Evolutionary conservation across 2,888 invertebrate species (phyloP).

Genomic region (Helicoverpa assulta): DNA sequence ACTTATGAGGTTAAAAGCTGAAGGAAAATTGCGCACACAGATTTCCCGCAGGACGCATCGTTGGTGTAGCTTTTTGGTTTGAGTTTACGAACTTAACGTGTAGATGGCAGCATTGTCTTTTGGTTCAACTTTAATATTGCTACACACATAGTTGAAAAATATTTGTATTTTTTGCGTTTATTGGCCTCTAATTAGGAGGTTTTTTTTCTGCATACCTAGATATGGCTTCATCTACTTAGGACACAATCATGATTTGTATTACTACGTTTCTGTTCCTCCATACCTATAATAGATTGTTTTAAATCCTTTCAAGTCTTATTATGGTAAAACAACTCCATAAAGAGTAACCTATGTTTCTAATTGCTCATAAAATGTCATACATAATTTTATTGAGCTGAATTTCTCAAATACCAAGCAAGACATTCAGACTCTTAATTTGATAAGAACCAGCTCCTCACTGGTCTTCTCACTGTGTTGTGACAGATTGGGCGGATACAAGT

Average conservation of each 20-base stretch:
- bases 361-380: neutral
- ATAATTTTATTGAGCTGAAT: neutral
- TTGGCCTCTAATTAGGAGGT: too few species aligned
- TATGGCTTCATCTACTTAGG: too few species aligned
- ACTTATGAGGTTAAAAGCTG: neutral
- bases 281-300: neutral
- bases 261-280: neutral
- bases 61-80: neutral
- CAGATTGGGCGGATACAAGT: too few species aligned
- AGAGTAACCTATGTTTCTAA: neutral
- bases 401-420: neutral
- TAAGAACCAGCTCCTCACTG: neutral
- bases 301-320: neutral
- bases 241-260: neutral
- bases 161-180: too few species aligned
- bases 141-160: too few species aligned
- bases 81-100: neutral
- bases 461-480: too few species aligned
- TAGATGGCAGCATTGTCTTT: neutral
- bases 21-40: neutral
- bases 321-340: constrained; percentile 13
- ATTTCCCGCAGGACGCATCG: neutral
- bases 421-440: neutral
- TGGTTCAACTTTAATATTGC: too few species aligned
- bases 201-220: too few species aligned